Evolutionary conservation across 2,888 invertebrate genomes (phyloP).

Genomic region (Miltochrista miniata): DNA sequence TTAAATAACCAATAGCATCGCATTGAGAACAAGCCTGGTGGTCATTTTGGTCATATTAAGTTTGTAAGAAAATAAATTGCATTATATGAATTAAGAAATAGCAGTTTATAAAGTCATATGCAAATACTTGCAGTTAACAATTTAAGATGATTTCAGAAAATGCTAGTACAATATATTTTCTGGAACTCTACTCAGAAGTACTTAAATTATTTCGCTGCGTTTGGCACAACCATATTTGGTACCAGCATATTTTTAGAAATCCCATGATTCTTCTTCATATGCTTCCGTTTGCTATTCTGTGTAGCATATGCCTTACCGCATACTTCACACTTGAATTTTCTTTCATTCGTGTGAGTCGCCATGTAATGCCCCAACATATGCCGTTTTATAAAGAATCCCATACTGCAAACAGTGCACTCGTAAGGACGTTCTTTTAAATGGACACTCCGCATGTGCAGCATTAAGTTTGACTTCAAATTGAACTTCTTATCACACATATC

Average conservation of each 20-base stretch:
- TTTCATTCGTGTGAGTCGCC: constrained; percentile 77
- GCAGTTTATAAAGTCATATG: no score
- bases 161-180: no score
- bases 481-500: constrained; percentile 76
- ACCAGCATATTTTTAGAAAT: constrained; percentile 36
- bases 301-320: constrained; percentile 83
- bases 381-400: constrained; percentile 73
- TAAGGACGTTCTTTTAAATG: constrained; percentile 73
- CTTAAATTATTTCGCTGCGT: constrained; percentile 12
- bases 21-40: no score
- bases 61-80: no score
- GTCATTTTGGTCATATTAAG: no score
- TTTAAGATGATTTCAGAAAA: no score
- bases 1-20: no score
- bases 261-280: constrained; percentile 75
- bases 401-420: constrained; percentile 73
- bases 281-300: constrained; percentile 69
- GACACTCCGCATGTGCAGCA: constrained; percentile 70
- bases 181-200: no score
- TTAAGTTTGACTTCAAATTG: constrained; percentile 66
- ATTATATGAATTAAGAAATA: no score
- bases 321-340: constrained; percentile 83
- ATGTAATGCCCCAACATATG: constrained; percentile 78
- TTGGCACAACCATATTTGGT: constrained; percentile 10
- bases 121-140: no score